Percentiles rank a stretch among this genome's conserved stretches.
These are phyloP conservation scores for Lutraria lutraria DNA, from an alignment of 2,888 invertebrate genomes.

Conservation along the genomic window DNA sequence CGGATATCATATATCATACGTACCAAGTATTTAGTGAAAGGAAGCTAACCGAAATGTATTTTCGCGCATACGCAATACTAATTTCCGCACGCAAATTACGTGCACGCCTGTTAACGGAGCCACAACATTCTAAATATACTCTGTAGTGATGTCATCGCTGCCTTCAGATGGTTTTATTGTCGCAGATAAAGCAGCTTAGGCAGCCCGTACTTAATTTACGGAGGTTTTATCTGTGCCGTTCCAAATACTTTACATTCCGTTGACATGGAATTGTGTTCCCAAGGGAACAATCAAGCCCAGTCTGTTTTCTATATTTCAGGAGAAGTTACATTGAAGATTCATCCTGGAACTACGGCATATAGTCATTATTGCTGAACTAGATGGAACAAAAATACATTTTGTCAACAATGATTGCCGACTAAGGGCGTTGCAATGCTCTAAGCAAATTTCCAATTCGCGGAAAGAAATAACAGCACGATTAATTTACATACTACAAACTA, in stretches of 20 bases:
- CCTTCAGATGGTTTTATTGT: neutral
- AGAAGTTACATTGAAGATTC: neutral
- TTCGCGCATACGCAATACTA: no score
- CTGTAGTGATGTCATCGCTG: neutral
- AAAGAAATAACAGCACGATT: neutral
- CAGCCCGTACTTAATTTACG: neutral
- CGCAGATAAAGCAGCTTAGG: neutral
- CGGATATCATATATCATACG: no score
- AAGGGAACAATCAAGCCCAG: neutral
- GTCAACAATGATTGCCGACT: neutral
- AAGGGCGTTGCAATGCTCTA: neutral
- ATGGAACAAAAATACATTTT: neutral
- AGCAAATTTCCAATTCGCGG: neutral
- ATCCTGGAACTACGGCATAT: neutral
- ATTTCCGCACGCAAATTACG: no score
- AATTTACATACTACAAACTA: neutral
- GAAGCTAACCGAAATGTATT: no score
- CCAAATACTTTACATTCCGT: neutral
- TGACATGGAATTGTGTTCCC: conserved; percentile 1
- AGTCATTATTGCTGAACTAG: neutral
- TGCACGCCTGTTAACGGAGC: no score
- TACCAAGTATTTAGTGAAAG: no score
- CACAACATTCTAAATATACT: no score
- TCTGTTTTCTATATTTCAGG: neutral
- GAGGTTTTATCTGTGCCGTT: neutral